These are phyloP conservation scores for Melanostigma gelatinosum DNA, from an alignment of 2,113 vertebrate genomes.

Conservation along the genomic window DNA sequence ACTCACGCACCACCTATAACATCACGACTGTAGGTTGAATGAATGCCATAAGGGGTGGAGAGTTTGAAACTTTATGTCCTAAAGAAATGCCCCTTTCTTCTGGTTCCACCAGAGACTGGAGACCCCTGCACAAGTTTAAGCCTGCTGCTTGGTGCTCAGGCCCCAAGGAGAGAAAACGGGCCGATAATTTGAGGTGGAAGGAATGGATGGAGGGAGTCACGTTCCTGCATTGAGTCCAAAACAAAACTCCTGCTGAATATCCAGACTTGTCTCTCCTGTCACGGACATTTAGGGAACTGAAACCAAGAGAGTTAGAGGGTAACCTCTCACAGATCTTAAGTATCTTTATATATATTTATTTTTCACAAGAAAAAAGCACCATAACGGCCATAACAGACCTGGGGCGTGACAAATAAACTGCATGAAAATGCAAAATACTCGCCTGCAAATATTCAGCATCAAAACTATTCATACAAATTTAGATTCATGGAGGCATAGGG, in stretches of 20 bases:
- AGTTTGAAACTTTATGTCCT: slow-evolving; percentile 54
- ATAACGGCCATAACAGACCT: neutral
- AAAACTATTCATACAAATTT: neutral
- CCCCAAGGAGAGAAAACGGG: slow-evolving; percentile 79
- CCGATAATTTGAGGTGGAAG: slow-evolving; percentile 89
- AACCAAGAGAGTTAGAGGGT: neutral
- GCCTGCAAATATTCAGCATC: neutral
- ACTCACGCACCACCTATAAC: neutral
- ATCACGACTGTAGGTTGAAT: neutral
- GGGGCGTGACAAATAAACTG: neutral
- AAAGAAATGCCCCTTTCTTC: slow-evolving; percentile 83
- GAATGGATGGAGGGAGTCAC: slow-evolving; percentile 88
- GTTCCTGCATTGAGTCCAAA: slow-evolving; percentile 90
- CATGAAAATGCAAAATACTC: neutral
- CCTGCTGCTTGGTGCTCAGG: slow-evolving; percentile 85
- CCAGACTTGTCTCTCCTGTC: slow-evolving; percentile 16
- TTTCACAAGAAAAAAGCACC: neutral
- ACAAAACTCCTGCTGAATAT: slow-evolving; percentile 86
- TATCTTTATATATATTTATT: too few relatives aligned
- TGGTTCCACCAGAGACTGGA: slow-evolving; percentile 85
- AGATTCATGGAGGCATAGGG: neutral
- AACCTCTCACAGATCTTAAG: neutral
- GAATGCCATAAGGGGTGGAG: slow-evolving; percentile 14
- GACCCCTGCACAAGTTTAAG: slow-evolving; percentile 87
- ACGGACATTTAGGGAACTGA: slow-evolving; percentile 11